Evolutionary conservation across 2,888 invertebrate genomes (phyloP).

Genomic region (Leucozona laternaria): DNA sequence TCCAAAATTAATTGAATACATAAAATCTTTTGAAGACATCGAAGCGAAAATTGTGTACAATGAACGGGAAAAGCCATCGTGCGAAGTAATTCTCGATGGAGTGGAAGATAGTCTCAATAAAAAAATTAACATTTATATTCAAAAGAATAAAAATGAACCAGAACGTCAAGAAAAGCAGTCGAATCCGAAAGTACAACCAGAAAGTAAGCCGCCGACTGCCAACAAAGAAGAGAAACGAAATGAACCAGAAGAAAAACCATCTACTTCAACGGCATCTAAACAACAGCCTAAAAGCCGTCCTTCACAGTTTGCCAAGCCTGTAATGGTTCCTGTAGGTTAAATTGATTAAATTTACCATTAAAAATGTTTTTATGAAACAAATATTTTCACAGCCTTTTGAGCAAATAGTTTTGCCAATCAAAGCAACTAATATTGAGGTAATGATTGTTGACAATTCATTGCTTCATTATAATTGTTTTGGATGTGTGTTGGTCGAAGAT

Average conservation of each 20-base stretch:
- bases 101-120: constrained; percentile 57
- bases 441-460: constrained; percentile 76
- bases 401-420: constrained; percentile 30
- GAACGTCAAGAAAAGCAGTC: background rate
- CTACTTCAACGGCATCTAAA: background rate
- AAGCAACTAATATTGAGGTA: constrained; percentile 64
- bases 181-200: background rate
- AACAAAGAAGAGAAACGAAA: background rate
- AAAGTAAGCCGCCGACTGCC: background rate
- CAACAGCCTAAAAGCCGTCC: constrained; percentile 27
- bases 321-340: constrained; percentile 61
- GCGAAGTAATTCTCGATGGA: constrained; percentile 4
- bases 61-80: constrained; percentile 20
- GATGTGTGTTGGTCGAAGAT: constrained; percentile 74
- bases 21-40: constrained; percentile 68
- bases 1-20: constrained; percentile 44
- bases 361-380: background rate
- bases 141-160: background rate
- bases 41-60: constrained; percentile 59
- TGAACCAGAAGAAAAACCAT: background rate
- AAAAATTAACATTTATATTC: constrained; percentile 54
- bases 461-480: constrained; percentile 74
- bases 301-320: constrained; percentile 48
- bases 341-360: background rate
- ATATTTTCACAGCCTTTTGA: constrained; percentile 63